These are phyloP conservation scores for Hipposideros armiger DNA, from an alignment of 2,113 vertebrate genomes.

Conservation along the genomic window DNA sequence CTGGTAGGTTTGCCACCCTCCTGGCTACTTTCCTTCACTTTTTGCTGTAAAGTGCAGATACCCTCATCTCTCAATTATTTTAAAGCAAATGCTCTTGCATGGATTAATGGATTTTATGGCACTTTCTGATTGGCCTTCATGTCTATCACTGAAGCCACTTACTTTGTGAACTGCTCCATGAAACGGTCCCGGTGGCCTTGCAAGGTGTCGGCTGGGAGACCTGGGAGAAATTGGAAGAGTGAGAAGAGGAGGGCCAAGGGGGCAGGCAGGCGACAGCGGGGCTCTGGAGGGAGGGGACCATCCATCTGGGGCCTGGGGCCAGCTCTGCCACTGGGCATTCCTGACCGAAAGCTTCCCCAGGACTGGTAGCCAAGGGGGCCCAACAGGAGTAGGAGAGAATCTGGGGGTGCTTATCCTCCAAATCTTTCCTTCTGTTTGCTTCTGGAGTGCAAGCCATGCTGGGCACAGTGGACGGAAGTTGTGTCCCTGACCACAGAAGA, in stretches of 20 bases:
- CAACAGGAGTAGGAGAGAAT: background rate
- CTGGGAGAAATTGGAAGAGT: slow-evolving; percentile 83
- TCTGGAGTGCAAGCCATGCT: background rate
- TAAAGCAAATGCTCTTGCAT: background rate
- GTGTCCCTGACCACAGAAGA: background rate
- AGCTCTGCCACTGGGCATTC: background rate
- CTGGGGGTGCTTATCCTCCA: accelerated
- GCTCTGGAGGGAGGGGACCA: too few relatives aligned
- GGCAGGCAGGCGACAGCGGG: background rate
- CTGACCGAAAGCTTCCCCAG: background rate
- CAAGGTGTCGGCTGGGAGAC: slow-evolving; percentile 97
- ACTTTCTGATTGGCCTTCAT: accelerated
- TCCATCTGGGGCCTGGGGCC: background rate
- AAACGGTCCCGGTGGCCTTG: slow-evolving; percentile 99
- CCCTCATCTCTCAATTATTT: background rate
- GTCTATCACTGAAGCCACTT: slow-evolving; percentile 70
- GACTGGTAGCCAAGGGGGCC: background rate
- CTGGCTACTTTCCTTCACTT: background rate
- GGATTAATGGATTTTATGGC: background rate
- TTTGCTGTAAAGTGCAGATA: background rate
- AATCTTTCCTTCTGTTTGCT: background rate
- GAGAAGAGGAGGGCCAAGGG: background rate
- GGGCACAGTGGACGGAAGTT: background rate
- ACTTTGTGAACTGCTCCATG: slow-evolving; percentile 99
- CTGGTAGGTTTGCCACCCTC: background rate